Evolutionary conservation across 2,113 vertebrate species (phyloP).

Genomic region (human): GRCh38 chr3:73343001-73343500

Average conservation of each 20-base stretch:
- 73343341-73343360: neutral
- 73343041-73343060: neutral
- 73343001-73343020: neutral
- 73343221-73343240: slow-evolving; percentile 24
- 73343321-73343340: neutral
- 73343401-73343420: neutral
- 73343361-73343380: too few species aligned
- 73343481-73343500: neutral
- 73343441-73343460: neutral
- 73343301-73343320: neutral
- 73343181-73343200: neutral
- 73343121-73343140: neutral
- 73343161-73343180: neutral
- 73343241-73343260: neutral
- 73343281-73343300: neutral
- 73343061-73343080: neutral
- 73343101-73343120: neutral
- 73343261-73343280: neutral
- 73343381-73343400: neutral
- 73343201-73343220: neutral
- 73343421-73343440: neutral
- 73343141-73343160: neutral
- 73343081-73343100: neutral
- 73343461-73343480: neutral
- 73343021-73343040: neutral